Conservation (phyloP, 1,140 invertebrate genomes). For the Dolichoris vasculosae region DNA sequence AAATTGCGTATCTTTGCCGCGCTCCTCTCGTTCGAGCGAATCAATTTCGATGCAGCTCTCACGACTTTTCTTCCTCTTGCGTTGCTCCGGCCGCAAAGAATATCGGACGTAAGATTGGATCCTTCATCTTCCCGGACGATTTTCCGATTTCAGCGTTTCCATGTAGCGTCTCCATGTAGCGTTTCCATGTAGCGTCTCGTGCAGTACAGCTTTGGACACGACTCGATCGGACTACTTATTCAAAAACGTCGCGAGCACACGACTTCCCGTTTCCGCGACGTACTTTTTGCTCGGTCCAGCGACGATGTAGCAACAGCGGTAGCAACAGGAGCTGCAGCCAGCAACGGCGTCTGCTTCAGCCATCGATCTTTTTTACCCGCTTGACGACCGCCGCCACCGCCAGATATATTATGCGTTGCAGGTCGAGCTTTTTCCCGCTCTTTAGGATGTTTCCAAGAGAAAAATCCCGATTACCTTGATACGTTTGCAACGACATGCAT, state of each 20-base stretch:
- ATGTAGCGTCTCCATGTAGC: no score
- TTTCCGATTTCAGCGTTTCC: not conserved
- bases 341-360: slow-evolving; percentile 8
- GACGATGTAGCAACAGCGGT: not conserved
- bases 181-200: no score
- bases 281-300: slow-evolving; percentile 10
- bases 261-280: not conserved
- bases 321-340: not conserved
- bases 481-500: not conserved
- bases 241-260: not conserved
- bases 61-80: no score
- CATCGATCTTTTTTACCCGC: slow-evolving; percentile 48
- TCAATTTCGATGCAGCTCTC: no score
- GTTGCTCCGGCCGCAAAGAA: not conserved
- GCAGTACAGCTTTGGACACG: not conserved
- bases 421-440: slow-evolving; percentile 15
- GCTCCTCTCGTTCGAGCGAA: no score
- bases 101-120: not conserved
- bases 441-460: not conserved
- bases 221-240: slow-evolving; percentile 4
- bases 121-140: not conserved
- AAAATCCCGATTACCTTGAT: not conserved
- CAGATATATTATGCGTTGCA: not conserved
- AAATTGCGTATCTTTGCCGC: not conserved
- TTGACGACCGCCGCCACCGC: slow-evolving; percentile 25